A percentile compares a stretch with the other conserved stretches of the same genome.
Evolutionary conservation across 1,140 invertebrate genomes (phyloP).

Genomic region (Drosophila tani): DNA sequence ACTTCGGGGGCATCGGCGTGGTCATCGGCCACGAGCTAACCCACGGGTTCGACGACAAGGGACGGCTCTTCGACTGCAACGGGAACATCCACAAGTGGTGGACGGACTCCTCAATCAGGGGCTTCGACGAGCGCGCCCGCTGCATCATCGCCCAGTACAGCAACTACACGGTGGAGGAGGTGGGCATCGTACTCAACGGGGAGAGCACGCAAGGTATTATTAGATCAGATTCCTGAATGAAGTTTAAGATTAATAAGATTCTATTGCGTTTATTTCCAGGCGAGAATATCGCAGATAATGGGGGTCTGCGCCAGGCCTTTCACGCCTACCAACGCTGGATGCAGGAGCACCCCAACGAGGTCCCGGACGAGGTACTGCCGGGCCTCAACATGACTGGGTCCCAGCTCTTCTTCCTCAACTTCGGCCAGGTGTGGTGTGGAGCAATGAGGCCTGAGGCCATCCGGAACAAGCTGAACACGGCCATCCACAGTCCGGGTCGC

Average conservation of each 20-base stretch:
- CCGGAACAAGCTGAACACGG: constrained; percentile 88
- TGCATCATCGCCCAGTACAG: constrained; percentile 91
- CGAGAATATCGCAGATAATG: constrained; percentile 96
- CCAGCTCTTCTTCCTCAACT: constrained; percentile 94
- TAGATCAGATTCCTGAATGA: not conserved
- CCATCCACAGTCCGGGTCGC: constrained; percentile 92
- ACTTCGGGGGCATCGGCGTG: constrained; percentile 91
- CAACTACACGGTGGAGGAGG: constrained; percentile 88
- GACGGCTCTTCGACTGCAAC: constrained; percentile 89
- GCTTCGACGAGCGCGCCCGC: constrained; percentile 89
- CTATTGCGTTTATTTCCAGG: constrained; percentile 73
- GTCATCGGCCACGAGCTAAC: constrained; percentile 90
- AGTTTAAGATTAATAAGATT: no score
- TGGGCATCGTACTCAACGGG: constrained; percentile 86
- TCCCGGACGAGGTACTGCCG: constrained; percentile 87
- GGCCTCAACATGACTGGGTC: constrained; percentile 90
- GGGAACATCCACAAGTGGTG: constrained; percentile 93
- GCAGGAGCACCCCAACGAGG: constrained; percentile 56
- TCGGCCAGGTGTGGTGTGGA: constrained; percentile 94
- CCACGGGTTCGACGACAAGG: constrained; percentile 89
- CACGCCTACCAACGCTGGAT: constrained; percentile 85
- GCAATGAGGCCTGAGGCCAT: constrained; percentile 81
- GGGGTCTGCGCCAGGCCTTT: constrained; percentile 94
- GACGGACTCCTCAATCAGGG: constrained; percentile 88
- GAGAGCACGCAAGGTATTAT: constrained; percentile 85